phyloP scores from a whole-genome alignment of 2,888 invertebrate genomes.

The Halictus ligatus region DNA sequence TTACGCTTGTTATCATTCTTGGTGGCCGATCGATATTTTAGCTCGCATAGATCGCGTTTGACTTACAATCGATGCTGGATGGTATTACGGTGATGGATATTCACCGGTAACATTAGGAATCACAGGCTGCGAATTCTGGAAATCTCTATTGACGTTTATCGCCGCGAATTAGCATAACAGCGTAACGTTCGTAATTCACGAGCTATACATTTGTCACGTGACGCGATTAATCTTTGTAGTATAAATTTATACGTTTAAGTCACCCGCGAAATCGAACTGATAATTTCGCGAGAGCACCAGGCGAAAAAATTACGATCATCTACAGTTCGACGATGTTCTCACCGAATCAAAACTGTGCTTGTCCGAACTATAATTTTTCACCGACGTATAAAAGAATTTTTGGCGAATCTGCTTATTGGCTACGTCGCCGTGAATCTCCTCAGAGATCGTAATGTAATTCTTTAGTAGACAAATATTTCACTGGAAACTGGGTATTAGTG shows the following conservation, averaged over 20 bases:
- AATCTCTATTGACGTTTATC: constrained; percentile 59
- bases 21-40: constrained; percentile 42
- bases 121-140: constrained; percentile 53
- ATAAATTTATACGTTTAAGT: constrained; percentile 44
- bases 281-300: not conserved
- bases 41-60: constrained; percentile 34
- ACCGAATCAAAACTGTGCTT: not conserved
- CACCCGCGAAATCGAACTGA: not conserved
- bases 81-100: constrained; percentile 50
- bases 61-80: constrained; percentile 32
- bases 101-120: constrained; percentile 53
- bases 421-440: not conserved
- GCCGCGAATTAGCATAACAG: constrained; percentile 50
- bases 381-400: not conserved
- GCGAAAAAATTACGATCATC: not conserved
- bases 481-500: constrained; percentile 35
- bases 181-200: constrained; percentile 47
- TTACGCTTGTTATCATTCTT: constrained; percentile 52
- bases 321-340: not conserved
- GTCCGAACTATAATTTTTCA: too few relatives aligned
- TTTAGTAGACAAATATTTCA: not conserved
- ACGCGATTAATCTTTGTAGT: constrained; percentile 52
- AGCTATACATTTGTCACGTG: constrained; percentile 49
- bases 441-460: not conserved
- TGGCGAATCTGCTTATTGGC: not conserved